Evolutionary conservation across 1,140 invertebrate species (phyloP).

Genomic region (Meloidogyne hapla): DNA sequence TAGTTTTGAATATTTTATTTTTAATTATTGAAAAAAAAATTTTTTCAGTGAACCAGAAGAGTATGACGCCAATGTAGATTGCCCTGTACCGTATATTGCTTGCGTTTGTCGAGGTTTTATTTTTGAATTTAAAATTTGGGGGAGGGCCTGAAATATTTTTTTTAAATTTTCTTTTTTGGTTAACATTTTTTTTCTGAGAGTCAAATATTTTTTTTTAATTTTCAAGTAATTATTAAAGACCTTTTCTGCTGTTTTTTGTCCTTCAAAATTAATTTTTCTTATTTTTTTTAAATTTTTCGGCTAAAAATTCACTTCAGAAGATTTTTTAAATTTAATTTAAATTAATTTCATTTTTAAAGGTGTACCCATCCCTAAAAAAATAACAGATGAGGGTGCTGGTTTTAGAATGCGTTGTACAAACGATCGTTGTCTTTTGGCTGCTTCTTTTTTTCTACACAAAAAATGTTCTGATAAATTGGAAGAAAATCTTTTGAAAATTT

Average conservation of each 20-base stretch:
- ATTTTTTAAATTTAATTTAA: neutral
- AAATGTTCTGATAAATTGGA: conserved; percentile 24
- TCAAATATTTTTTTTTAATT: no score
- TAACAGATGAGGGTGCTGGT: conserved; percentile 8
- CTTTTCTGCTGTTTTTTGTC: no score
- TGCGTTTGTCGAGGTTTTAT: conserved; percentile 19
- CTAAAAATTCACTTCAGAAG: no score
- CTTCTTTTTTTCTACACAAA: conserved; percentile 7
- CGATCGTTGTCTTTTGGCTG: conserved; percentile 16
- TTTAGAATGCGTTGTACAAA: conserved; percentile 29
- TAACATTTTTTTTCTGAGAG: no score
- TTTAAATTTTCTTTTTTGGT: no score
- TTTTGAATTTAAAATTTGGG: neutral
- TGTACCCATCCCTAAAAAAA: neutral
- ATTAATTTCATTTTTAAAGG: conserved; percentile 1
- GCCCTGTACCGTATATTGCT: conserved; percentile 22
- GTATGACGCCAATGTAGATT: conserved; percentile 20
- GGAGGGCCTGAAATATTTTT: neutral
- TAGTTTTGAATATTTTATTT: neutral
- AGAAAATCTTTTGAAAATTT: conserved; percentile 20
- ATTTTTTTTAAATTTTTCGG: no score
- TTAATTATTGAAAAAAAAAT: neutral
- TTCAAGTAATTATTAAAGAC: no score
- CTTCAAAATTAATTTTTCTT: no score
- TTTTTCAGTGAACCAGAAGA: neutral